phyloP scores from a whole-genome alignment of 2,113 vertebrate genomes.

The Thamnaconus septentrionalis region DNA sequence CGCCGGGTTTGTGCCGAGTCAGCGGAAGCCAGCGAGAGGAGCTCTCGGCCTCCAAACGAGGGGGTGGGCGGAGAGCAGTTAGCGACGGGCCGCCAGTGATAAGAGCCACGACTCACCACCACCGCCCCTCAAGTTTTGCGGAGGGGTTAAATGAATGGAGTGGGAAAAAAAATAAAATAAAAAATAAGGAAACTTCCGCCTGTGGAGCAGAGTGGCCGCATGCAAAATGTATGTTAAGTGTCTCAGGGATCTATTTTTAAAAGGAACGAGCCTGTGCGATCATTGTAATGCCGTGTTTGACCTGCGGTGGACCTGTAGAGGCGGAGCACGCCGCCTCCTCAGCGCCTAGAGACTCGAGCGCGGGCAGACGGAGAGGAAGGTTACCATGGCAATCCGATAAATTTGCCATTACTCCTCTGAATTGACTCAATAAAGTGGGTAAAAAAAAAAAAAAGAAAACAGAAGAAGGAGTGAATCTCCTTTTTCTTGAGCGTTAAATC shows the following conservation, averaged over 20 bases:
- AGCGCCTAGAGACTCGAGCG: slow-evolving; percentile 22
- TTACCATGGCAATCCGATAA: slow-evolving; percentile 73
- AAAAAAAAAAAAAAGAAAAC: slow-evolving; percentile 47
- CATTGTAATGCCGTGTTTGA: slow-evolving; percentile 37
- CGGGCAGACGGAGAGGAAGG: slow-evolving; percentile 43
- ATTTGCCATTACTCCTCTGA: slow-evolving; percentile 41
- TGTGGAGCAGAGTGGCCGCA: slow-evolving; percentile 21
- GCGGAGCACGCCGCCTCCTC: slow-evolving; percentile 44
- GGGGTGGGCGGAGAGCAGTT: neutral
- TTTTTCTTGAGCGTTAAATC: slow-evolving; percentile 64
- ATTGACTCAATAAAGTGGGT: slow-evolving; percentile 68
- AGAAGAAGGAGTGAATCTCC: slow-evolving; percentile 1
- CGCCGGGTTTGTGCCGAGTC: neutral
- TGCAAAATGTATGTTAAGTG: slow-evolving; percentile 55
- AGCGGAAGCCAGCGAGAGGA: neutral
- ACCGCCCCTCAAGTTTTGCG: neutral
- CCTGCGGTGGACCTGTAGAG: slow-evolving; percentile 40
- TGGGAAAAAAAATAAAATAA: slow-evolving; percentile 19
- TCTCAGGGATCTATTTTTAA: slow-evolving; percentile 38
- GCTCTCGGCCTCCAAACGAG: neutral
- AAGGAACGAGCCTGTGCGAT: slow-evolving; percentile 1
- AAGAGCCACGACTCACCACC: slow-evolving; percentile 1
- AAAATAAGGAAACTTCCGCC: neutral
- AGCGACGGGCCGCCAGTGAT: neutral
- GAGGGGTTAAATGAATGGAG: slow-evolving; percentile 20